Conservation (phyloP, 2,797 vertebrate species). For the Halcyon smyrnensis region DNA sequence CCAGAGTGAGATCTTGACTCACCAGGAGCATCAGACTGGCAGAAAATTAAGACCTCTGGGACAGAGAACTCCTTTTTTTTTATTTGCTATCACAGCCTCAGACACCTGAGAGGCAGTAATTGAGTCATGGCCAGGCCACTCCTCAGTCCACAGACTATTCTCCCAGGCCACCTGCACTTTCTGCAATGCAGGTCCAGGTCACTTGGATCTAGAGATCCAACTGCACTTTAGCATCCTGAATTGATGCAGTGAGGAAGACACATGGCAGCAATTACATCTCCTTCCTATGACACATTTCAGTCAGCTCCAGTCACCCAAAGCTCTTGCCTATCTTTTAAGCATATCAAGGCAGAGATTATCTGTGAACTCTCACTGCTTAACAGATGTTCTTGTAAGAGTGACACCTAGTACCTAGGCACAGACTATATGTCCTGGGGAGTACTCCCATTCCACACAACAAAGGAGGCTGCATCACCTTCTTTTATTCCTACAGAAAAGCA, state of each 20-base stretch:
- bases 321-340: background rate
- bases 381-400: background rate
- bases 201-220: background rate
- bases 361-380: background rate
- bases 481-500: background rate
- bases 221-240: background rate
- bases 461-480: background rate
- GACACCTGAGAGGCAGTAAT: background rate
- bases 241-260: background rate
- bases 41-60: background rate
- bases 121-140: background rate
- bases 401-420: background rate
- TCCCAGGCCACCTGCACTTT: background rate
- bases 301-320: background rate
- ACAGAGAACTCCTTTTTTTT: background rate
- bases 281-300: background rate
- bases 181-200: conserved; percentile 17
- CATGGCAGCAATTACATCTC: background rate
- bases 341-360: background rate
- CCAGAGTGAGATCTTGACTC: background rate
- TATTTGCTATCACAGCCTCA: background rate
- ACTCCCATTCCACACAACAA: background rate
- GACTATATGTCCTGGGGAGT: background rate
- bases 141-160: background rate
- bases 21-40: background rate